Base-by-base conservation (phyloP, 2,113 vertebrate genomes). In the Psilopsiagon aymara region DNA sequence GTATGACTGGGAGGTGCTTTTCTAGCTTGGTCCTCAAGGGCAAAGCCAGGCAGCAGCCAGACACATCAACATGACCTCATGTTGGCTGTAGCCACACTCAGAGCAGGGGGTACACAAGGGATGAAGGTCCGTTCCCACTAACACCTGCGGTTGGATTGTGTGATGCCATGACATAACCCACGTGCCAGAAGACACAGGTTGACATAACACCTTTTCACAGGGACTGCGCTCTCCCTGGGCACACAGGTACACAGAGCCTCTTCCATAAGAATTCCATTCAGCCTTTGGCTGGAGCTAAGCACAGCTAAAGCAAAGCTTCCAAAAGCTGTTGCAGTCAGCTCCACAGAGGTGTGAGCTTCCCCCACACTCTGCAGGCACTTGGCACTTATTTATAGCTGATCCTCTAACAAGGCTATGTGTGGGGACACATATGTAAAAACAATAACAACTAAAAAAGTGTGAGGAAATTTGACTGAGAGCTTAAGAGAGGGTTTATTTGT, bases 41-140 rank as follows among this genome's bases (percentile, higher is more conserved):
- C 31, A 47, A 57, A 35, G 14, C 55, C 63, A 21, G 63, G 39
- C 46, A 76, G 79, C 1, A 2, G 37, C 44, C 53, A 39, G 37
- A 9, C 17, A 10, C 1, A 1, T 10, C 5, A 9, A 5, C 14
- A 15, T 0, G 7, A 12, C n/a, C 24, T 14, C 1, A 0, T 0
- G 5, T 14, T 7, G 47, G 55, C 13, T 41, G 7, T 10, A 69
- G 29, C 29, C 53, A 10, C n/a, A 1, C 16, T 24, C 62, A 55
- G 47, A 55, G 80, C 20, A 29, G 21, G 10, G 25, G 16, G 10
- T 6, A 28, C 12, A 20, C 19, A 11, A 31, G 20, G 21, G 16
- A 13, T 14, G 3, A 53, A 33, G 57, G 24, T 69, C 29, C 39
- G 19, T 37, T 59, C 57, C 57, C 57, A 59, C 13, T n/a, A 35